Evolutionary conservation across 2,797 vertebrate genomes (phyloP).

Genomic region (Babyrousa celebensis): DNA sequence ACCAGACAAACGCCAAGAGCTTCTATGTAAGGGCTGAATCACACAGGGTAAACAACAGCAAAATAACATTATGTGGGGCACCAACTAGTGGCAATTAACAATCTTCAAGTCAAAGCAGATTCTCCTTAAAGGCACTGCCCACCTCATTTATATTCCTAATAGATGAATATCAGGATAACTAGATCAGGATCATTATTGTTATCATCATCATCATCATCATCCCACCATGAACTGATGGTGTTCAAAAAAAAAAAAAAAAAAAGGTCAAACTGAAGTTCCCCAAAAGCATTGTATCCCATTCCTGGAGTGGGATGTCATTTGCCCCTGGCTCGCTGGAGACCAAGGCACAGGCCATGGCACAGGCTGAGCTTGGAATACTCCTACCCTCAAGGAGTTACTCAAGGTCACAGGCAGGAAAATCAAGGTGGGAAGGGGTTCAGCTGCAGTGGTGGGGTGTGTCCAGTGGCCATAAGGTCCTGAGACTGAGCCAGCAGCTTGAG

Average conservation of each 20-base stretch:
- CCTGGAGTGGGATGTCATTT: background rate
- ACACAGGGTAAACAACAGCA: background rate
- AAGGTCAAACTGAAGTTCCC: background rate
- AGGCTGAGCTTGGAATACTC: background rate
- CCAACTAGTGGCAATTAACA: background rate
- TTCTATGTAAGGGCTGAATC: slow-evolving; percentile 40
- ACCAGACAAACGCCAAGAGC: slow-evolving; percentile 8
- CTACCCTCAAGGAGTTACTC: background rate
- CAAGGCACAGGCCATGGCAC: background rate
- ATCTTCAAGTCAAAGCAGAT: slow-evolving; percentile 42
- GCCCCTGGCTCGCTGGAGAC: background rate
- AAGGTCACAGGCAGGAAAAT: background rate
- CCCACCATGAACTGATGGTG: background rate
- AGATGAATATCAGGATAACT: slow-evolving; percentile 25
- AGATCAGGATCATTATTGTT: background rate
- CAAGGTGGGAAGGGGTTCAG: background rate
- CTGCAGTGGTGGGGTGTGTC: rapidly evolving
- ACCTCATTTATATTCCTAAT: slow-evolving; percentile 16
- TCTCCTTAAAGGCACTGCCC: background rate
- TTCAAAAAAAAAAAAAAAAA: background rate
- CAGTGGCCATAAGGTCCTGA: background rate
- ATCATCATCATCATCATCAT: background rate
- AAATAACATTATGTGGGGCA: slow-evolving; percentile 3
- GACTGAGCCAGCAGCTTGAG: background rate
- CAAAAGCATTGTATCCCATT: background rate